phyloP scores from a whole-genome alignment of 2,888 invertebrate species.

The Smittia aterrima region DNA sequence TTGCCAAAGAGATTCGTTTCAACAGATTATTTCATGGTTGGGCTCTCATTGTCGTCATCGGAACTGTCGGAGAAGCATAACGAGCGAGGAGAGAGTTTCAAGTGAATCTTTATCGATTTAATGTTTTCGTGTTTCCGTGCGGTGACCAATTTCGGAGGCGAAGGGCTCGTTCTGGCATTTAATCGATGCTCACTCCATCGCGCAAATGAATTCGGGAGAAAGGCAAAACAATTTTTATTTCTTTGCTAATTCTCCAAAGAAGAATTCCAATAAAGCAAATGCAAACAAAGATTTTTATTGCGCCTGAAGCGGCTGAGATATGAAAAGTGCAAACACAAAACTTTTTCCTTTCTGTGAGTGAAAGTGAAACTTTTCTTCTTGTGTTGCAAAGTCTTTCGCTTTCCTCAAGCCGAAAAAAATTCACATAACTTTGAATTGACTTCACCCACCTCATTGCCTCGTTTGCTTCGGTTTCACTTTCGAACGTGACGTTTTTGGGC shows the following conservation, averaged over 20 bases:
- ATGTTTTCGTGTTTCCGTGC: background rate
- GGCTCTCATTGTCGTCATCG: background rate
- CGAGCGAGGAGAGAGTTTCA: background rate
- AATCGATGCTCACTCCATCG: background rate
- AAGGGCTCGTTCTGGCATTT: background rate
- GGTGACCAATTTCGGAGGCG: background rate
- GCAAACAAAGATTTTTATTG: too few relatives aligned
- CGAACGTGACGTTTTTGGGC: background rate
- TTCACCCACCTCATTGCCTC: background rate
- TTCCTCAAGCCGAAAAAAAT: background rate
- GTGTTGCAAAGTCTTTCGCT: background rate
- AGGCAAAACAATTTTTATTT: too few relatives aligned
- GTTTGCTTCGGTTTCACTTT: background rate
- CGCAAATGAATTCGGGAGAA: too few relatives aligned
- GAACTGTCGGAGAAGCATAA: background rate
- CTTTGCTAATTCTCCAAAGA: too few relatives aligned
- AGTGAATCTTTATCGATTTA: conserved; percentile 8
- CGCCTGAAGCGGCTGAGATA: too few relatives aligned
- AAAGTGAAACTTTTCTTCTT: background rate
- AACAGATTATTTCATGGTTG: background rate
- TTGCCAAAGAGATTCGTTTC: background rate
- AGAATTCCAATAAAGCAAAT: too few relatives aligned
- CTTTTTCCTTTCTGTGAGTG: background rate
- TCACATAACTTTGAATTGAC: background rate
- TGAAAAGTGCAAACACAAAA: background rate